Evolutionary conservation across 1,140 invertebrate species (phyloP).

Genomic region (Drosophila funebris): DNA sequence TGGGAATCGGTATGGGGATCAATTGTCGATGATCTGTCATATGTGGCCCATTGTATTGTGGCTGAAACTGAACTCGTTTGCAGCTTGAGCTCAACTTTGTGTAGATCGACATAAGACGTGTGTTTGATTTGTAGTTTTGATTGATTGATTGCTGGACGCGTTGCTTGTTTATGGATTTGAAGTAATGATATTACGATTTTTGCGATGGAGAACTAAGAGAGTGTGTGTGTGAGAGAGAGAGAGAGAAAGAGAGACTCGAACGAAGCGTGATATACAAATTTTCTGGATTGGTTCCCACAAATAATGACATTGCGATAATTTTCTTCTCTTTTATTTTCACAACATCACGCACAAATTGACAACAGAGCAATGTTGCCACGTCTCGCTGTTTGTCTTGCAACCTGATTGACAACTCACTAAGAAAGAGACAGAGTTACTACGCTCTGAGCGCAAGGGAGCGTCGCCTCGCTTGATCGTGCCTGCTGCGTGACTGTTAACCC

Average conservation of each 20-base stretch:
- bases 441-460: background rate
- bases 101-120: slow-evolving; percentile 37
- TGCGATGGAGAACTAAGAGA: slow-evolving; percentile 14
- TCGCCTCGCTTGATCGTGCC: background rate
- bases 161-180: slow-evolving; percentile 44
- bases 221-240: background rate
- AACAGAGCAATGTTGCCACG: slow-evolving; percentile 31
- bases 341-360: slow-evolving; percentile 30
- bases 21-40: slow-evolving; percentile 65
- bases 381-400: slow-evolving; percentile 16
- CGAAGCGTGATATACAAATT: slow-evolving; percentile 49
- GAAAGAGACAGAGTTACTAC: background rate
- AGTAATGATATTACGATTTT: slow-evolving; percentile 77
- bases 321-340: too few relatives aligned
- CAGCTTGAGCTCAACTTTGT: slow-evolving; percentile 14
- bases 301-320: slow-evolving; percentile 76
- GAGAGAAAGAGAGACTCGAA: background rate
- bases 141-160: slow-evolving; percentile 78
- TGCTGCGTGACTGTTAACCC: slow-evolving; percentile 40
- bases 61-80: slow-evolving; percentile 53
- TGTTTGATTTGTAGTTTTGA: slow-evolving; percentile 74
- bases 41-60: slow-evolving; percentile 60
- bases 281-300: slow-evolving; percentile 75
- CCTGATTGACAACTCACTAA: slow-evolving; percentile 70
- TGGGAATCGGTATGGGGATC: slow-evolving; percentile 9